Evolutionary conservation across 2,888 invertebrate species (phyloP).

Genomic region (Candidula unifasciata): DNA sequence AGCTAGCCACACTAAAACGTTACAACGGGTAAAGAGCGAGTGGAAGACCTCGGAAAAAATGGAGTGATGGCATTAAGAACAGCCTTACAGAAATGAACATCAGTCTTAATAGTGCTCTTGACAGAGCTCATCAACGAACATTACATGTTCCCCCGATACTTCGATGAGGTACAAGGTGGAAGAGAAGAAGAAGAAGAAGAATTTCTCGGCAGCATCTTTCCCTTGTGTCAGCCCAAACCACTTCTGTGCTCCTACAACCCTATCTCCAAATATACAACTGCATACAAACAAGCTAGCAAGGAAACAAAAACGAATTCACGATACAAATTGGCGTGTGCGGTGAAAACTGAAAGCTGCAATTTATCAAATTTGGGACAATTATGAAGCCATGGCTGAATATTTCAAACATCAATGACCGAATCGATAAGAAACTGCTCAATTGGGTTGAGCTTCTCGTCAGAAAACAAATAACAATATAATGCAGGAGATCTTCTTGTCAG

Average conservation of each 20-base stretch:
- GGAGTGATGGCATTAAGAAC: too few relatives aligned
- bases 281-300: background rate
- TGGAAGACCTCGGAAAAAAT: too few relatives aligned
- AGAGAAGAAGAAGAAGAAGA: background rate
- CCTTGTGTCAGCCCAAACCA: too few relatives aligned
- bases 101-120: too few relatives aligned
- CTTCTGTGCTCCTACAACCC: too few relatives aligned
- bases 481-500: background rate
- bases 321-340: background rate
- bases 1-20: too few relatives aligned
- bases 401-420: background rate
- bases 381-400: background rate
- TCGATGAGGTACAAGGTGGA: background rate
- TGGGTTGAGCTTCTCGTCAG: background rate
- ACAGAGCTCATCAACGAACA: too few relatives aligned
- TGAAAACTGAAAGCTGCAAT: slow-evolving; percentile 10
- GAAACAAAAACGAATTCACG: background rate
- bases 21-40: too few relatives aligned
- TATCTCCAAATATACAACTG: background rate
- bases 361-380: slow-evolving; percentile 32
- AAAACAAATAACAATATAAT: background rate
- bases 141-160: too few relatives aligned
- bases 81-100: too few relatives aligned
- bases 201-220: too few relatives aligned
- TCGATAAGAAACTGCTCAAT: background rate